These are phyloP conservation scores for Zaprionus camerounensis DNA, from an alignment of 1,140 invertebrate genomes.

Conservation along the genomic window DNA sequence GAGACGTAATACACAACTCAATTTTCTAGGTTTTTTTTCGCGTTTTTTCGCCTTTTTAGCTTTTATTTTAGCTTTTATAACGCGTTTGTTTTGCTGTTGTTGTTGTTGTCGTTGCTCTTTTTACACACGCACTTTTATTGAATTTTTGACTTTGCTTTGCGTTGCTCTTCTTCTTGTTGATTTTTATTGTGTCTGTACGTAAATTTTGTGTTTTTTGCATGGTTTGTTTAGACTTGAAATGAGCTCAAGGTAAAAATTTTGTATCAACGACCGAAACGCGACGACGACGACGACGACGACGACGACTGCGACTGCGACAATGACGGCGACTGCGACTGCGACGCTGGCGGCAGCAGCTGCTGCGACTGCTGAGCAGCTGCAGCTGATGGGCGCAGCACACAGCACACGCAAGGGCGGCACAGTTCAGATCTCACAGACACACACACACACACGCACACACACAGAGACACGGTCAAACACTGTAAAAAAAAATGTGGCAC, in stretches of 20 bases:
- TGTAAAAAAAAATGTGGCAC: constrained; percentile 4
- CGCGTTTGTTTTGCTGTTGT: constrained; percentile 16
- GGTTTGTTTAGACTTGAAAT: constrained; percentile 73
- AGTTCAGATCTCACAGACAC: constrained; percentile 4
- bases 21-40: not conserved
- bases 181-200: constrained; percentile 36
- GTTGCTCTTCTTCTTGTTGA: constrained; percentile 5
- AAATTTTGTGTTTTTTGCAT: constrained; percentile 49
- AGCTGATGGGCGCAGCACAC: constrained; percentile 31
- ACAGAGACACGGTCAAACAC: constrained; percentile 4
- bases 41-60: not conserved
- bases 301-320: constrained; percentile 14
- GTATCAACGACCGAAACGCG: constrained; percentile 63
- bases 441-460: constrained; percentile 1
- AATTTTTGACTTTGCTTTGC: constrained; percentile 17
- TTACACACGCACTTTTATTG: constrained; percentile 41
- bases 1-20: not conserved
- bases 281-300: constrained; percentile 2
- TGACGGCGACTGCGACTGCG: constrained; percentile 2
- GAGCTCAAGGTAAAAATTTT: constrained; percentile 76
- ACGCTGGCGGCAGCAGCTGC: constrained; percentile 13
- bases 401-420: not conserved
- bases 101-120: constrained; percentile 12
- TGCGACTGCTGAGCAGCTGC: constrained; percentile 43
- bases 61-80: constrained; percentile 17